Conservation (phyloP, 2,888 invertebrate species). For the Anaspis maculata region DNA sequence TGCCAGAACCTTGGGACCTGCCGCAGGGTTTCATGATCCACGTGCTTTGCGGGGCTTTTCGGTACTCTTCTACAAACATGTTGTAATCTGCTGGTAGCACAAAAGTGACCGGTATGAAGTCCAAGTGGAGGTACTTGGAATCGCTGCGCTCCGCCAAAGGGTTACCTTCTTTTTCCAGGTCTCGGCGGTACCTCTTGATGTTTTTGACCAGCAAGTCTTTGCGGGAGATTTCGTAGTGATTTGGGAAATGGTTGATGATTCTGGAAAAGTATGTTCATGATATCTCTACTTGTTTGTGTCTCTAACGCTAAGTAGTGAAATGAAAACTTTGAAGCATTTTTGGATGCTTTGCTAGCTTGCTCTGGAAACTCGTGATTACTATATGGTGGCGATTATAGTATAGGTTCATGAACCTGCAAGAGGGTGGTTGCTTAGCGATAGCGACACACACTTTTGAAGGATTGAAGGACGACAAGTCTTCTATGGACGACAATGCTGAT, state of each 20-base stretch:
- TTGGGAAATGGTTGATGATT: conserved; percentile 93
- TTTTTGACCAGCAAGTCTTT: conserved; percentile 96
- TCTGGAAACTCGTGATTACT: too few relatives aligned
- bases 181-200: conserved; percentile 87
- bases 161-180: conserved; percentile 84
- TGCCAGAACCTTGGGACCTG: conserved; percentile 90
- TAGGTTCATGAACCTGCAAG: too few relatives aligned
- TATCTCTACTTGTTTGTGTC: too few relatives aligned
- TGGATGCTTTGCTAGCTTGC: too few relatives aligned
- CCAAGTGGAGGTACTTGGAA: conserved; percentile 70
- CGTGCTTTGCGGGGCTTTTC: conserved; percentile 87
- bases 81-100: conserved; percentile 94
- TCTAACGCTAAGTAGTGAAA: too few relatives aligned
- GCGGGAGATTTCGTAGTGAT: conserved; percentile 88
- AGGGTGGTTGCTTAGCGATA: too few relatives aligned
- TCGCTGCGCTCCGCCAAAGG: conserved; percentile 77
- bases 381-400: too few relatives aligned
- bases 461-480: too few relatives aligned
- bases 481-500: too few relatives aligned
- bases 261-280: too few relatives aligned
- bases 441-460: too few relatives aligned
- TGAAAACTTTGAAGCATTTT: too few relatives aligned
- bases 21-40: conserved; percentile 99
- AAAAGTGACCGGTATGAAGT: conserved; percentile 90
- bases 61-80: conserved; percentile 93